Conservation (phyloP, 2,113 vertebrate species). For the Cinclus cinclus region DNA sequence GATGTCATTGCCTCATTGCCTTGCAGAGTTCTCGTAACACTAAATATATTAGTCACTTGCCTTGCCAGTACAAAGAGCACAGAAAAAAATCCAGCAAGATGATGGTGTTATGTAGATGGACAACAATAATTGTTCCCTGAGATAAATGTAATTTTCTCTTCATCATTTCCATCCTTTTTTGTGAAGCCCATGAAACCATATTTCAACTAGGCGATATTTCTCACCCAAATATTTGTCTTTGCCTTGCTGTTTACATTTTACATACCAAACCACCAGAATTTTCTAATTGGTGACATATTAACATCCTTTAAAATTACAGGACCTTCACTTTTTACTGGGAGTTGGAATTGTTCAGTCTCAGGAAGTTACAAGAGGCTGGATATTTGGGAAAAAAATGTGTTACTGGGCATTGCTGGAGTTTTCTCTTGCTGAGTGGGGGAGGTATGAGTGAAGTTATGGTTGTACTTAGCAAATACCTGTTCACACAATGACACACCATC, state of each 20-base stretch:
- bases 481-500: not conserved
- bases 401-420: not conserved
- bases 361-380: not conserved
- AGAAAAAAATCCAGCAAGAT: conserved; percentile 14
- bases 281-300: not conserved
- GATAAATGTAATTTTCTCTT: not conserved
- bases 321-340: not conserved
- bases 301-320: not conserved
- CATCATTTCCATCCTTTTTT: not conserved
- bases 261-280: not conserved
- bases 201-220: conserved; percentile 3
- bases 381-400: not conserved
- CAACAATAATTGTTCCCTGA: conserved; percentile 38
- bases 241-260: not conserved
- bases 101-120: conserved; percentile 8
- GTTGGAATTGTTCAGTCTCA: not conserved
- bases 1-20: conserved; percentile 75
- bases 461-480: not conserved
- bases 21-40: conserved; percentile 67
- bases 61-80: conserved; percentile 52
- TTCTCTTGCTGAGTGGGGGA: not conserved
- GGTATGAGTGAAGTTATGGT: not conserved
- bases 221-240: not conserved
- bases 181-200: not conserved
- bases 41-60: conserved; percentile 63